phyloP scores from a whole-genome alignment of 2,888 invertebrate species.

The Aleiodes alternator region DNA sequence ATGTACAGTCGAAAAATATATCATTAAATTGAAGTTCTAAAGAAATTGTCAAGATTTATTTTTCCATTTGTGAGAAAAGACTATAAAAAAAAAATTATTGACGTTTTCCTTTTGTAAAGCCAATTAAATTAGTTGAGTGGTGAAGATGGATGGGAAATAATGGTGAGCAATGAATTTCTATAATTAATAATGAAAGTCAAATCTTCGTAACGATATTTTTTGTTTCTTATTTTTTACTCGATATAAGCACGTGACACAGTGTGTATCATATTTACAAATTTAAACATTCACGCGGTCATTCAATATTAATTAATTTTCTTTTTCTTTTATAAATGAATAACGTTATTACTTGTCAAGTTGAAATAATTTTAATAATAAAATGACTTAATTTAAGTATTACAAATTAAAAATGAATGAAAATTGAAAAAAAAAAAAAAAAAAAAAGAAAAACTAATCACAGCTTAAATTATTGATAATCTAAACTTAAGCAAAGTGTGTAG shows the following conservation, averaged over 20 bases:
- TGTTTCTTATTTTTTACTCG: conserved; percentile 59
- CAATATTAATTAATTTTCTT: conserved; percentile 1
- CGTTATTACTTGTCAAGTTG: conserved; percentile 45
- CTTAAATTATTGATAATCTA: conserved; percentile 59
- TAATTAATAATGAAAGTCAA: conserved; percentile 47
- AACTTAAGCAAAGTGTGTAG: conserved; percentile 39
- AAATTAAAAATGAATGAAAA: conserved; percentile 52
- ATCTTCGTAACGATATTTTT: conserved; percentile 58
- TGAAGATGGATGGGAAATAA: conserved; percentile 36
- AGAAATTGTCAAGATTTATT: conserved; percentile 34
- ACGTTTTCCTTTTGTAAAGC: background rate
- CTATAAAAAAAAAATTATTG: background rate
- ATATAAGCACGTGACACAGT: conserved; percentile 61
- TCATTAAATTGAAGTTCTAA: conserved; percentile 38
- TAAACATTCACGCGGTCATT: conserved; percentile 56
- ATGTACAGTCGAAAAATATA: conserved; percentile 62
- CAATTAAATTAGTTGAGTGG: too few species aligned
- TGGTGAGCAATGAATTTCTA: background rate
- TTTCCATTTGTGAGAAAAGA: conserved; percentile 3
- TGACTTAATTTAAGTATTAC: conserved; percentile 42
- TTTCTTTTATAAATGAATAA: conserved; percentile 23
- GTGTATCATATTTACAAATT: conserved; percentile 62
- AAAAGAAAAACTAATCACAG: conserved; percentile 65
- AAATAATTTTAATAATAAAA: conserved; percentile 55
- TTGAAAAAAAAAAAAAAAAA: conserved; percentile 61